These are phyloP conservation scores for Lasiommata megera DNA, from an alignment of 2,888 invertebrate species.

Conservation along the genomic window DNA sequence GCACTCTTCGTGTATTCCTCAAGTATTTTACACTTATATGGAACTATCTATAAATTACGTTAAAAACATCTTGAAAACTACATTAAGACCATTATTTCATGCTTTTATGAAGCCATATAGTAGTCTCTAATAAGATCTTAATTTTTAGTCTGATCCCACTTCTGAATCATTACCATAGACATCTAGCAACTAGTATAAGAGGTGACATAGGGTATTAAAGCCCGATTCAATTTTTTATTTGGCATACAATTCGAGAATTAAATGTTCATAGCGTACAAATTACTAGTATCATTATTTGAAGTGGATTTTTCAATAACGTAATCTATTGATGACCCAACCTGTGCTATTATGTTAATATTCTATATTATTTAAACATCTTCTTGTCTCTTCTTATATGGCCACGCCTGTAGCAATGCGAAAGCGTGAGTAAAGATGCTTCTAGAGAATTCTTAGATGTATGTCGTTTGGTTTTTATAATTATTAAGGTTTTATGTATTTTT, in stretches of 20 bases:
- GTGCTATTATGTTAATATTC: conserved; percentile 32
- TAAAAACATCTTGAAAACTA: neutral
- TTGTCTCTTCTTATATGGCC: conserved; percentile 77
- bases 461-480: conserved; percentile 49
- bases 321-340: conserved; percentile 26
- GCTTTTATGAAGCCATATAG: no score
- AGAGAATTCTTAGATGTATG: conserved; percentile 58
- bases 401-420: conserved; percentile 80
- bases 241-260: no score
- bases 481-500: conserved; percentile 31
- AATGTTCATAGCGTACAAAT: no score
- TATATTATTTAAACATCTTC: conserved; percentile 63
- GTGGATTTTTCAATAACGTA: neutral
- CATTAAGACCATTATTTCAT: neutral
- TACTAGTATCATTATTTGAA: no score
- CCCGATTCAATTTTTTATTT: no score
- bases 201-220: no score
- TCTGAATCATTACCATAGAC: neutral
- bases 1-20: conserved; percentile 34
- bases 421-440: conserved; percentile 78
- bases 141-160: neutral
- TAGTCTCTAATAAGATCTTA: neutral
- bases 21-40: conserved; percentile 21
- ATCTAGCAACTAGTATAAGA: no score
- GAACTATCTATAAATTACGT: conserved; percentile 3